Conservation (phyloP, 2,888 invertebrate species). For the Proisotoma minuta region DNA sequence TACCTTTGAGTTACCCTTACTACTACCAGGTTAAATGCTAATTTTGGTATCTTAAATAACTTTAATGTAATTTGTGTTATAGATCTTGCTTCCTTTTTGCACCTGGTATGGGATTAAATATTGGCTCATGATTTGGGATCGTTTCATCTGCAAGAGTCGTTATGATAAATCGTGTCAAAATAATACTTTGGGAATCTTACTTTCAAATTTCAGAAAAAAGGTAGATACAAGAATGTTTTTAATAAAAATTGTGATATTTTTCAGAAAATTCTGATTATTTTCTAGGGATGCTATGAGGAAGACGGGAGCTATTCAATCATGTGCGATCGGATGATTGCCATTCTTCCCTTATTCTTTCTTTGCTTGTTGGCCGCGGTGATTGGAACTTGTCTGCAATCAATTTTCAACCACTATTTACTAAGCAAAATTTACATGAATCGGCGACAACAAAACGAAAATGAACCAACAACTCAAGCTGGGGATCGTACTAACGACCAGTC, state of each 20-base stretch:
- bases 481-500: too few relatives aligned
- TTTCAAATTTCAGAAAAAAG: slow-evolving; percentile 17
- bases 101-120: neutral
- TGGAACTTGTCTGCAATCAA: slow-evolving; percentile 11
- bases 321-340: slow-evolving; percentile 23
- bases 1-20: too few relatives aligned
- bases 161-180: slow-evolving; percentile 20
- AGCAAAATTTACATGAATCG: too few relatives aligned
- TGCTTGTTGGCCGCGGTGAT: slow-evolving; percentile 5
- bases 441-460: too few relatives aligned
- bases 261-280: neutral
- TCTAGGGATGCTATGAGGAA: slow-evolving; percentile 23
- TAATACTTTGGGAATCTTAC: slow-evolving; percentile 14
- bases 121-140: slow-evolving; percentile 24
- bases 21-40: neutral
- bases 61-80: too few relatives aligned
- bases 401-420: slow-evolving; percentile 7
- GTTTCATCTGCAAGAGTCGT: slow-evolving; percentile 22
- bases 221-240: slow-evolving; percentile 5
- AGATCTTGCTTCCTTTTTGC: too few relatives aligned
- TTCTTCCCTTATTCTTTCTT: slow-evolving; percentile 15
- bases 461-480: too few relatives aligned
- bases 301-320: slow-evolving; percentile 11
- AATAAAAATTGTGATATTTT: neutral
- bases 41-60: neutral